Conservation (phyloP, 2,113 vertebrate genomes). For the Oryzias melastigma region DNA sequence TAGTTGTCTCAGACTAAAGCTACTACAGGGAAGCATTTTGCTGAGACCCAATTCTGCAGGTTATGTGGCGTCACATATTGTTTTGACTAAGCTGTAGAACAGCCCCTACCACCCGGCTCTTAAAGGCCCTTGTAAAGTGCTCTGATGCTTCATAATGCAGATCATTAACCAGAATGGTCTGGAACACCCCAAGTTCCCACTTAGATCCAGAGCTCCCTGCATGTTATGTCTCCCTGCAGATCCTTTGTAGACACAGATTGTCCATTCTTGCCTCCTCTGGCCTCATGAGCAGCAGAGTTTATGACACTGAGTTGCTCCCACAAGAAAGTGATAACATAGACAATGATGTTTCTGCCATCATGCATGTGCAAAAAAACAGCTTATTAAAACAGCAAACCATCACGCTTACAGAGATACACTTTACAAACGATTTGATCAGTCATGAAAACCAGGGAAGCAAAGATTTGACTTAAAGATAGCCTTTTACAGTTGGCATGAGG, state of each 20-base stretch:
- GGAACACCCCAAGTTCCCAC: slow-evolving; percentile 66
- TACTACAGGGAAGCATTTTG: slow-evolving; percentile 53
- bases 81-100: slow-evolving; percentile 56
- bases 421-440: slow-evolving; percentile 55
- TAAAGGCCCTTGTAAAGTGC: slow-evolving; percentile 72
- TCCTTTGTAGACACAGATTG: slow-evolving; percentile 63
- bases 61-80: slow-evolving; percentile 60
- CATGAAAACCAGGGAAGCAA: slow-evolving; percentile 60
- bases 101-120: slow-evolving; percentile 46
- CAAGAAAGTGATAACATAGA: slow-evolving; percentile 65
- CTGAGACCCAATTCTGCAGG: slow-evolving; percentile 47
- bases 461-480: slow-evolving; percentile 33
- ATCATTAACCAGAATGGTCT: slow-evolving; percentile 74
- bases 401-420: slow-evolving; percentile 62
- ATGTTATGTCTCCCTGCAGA: slow-evolving; percentile 68
- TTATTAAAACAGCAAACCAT: slow-evolving; percentile 65
- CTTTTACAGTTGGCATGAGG: too few relatives aligned
- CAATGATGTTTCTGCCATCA: slow-evolving; percentile 56
- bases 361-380: slow-evolving; percentile 52
- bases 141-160: slow-evolving; percentile 76
- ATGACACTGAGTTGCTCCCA: slow-evolving; percentile 73
- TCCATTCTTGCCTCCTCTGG: slow-evolving; percentile 62
- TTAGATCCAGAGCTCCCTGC: slow-evolving; percentile 55
- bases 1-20: slow-evolving; percentile 20
- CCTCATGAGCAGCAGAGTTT: slow-evolving; percentile 56